Base-by-base conservation (phyloP, 2,888 invertebrate genomes). In the Aphrophora alni region DNA sequence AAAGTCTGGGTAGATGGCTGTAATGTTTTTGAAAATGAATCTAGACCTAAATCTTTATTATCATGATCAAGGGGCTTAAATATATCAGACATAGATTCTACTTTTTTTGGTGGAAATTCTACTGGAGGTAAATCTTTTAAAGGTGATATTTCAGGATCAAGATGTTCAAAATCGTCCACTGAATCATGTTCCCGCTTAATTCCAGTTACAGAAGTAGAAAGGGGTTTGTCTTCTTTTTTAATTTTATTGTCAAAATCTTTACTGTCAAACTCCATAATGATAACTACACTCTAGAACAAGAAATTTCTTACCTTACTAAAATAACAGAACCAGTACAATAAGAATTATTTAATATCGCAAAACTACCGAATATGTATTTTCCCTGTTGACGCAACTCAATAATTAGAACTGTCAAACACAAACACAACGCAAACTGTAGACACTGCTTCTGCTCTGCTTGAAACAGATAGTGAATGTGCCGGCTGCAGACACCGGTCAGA, bases 131-230 rank as follows among this genome's bases (percentile, higher is more conserved):
- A 59, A 25, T 77, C 77, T 75, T 75, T 72, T 38, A 73, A 77
- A n/a, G 82, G 80, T 24, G 82, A 82, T 28, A 70, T 73, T n/a
- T 81, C 80, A 25, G 82, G 91, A 84, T 92, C 93, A 84, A 94
- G 89, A 88, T 94, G 93, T 88, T 94, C 94, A 87, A 94, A 94
- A 89, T 94, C 94, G 86, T 94, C 94, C 83, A 92, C 89, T 38
- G 94, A 94, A 87, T 94, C 93, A 86, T 92, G 91, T 84, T 93
- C 93, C 82, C 93, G 90, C 82, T 87, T 88, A 80, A 89, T 82
- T 81, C 38, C 77, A 72, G 33, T 44, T 21, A 21, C 21, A 21
- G 21, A 1, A 59, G 59, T 21, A 59, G 59, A n/a, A 21, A 59
- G 3, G 21, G 59, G 59, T 21, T 59, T 59, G 21, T 59, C 59